phyloP scores from a whole-genome alignment of 1,140 invertebrate genomes.

The Lasioglossum baleicum region DNA sequence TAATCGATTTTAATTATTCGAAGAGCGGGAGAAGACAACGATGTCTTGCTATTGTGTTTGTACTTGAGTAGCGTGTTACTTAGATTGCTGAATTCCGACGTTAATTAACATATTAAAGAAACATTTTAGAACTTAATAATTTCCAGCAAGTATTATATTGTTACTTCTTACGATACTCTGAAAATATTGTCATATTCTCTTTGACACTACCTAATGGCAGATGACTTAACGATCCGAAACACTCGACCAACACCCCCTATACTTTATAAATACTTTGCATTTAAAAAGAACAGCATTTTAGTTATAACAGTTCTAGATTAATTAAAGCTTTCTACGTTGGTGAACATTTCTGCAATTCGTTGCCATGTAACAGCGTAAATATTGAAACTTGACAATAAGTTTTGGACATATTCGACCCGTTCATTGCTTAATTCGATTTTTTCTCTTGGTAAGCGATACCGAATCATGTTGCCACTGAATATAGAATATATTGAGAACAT shows the following conservation, averaged over 20 bases:
- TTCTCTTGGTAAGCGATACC: slow-evolving; percentile 7
- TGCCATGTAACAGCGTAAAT: slow-evolving; percentile 7
- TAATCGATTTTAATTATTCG: slow-evolving; percentile 1
- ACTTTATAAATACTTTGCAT: slow-evolving; percentile 24
- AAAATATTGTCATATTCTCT: slow-evolving; percentile 32
- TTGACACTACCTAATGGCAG: slow-evolving; percentile 29
- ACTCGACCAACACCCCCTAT: slow-evolving; percentile 32
- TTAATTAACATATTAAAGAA: slow-evolving; percentile 23
- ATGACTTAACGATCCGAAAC: slow-evolving; percentile 38
- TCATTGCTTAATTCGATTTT: slow-evolving; percentile 21
- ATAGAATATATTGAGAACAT: slow-evolving; percentile 1
- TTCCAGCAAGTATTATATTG: slow-evolving; percentile 36
- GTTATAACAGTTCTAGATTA: slow-evolving; percentile 10
- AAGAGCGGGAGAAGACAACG: background rate
- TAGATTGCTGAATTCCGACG: slow-evolving; percentile 2
- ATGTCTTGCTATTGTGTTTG: slow-evolving; percentile 22
- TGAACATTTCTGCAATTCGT: slow-evolving; percentile 7
- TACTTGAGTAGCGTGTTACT: slow-evolving; percentile 29
- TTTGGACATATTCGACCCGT: slow-evolving; percentile 1
- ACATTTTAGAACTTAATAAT: slow-evolving; percentile 42
- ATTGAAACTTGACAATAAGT: slow-evolving; percentile 47
- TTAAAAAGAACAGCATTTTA: slow-evolving; percentile 38
- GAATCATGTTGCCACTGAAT: background rate
- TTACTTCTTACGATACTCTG: slow-evolving; percentile 21
- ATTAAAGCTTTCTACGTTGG: background rate